Evolutionary conservation across 1,140 invertebrate species (phyloP).

Genomic region (Araneus ventricosus): DNA sequence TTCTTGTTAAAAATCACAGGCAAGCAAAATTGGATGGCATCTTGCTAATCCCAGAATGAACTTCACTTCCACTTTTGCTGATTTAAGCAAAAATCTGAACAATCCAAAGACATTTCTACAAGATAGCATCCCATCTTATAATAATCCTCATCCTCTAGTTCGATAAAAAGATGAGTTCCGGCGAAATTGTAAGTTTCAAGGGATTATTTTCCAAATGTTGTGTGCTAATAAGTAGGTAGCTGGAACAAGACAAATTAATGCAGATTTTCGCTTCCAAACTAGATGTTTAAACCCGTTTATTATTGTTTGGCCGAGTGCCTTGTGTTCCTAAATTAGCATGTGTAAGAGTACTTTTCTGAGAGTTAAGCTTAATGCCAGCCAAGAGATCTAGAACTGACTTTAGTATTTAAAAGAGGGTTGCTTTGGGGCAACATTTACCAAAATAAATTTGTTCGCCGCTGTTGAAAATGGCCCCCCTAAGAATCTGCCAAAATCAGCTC

Average conservation of each 20-base stretch:
- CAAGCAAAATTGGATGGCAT: too few species aligned
- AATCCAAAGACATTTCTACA: too few species aligned
- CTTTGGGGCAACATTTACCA: background rate
- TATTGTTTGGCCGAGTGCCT: slow-evolving; percentile 6
- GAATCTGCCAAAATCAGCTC: background rate
- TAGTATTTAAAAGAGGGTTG: background rate
- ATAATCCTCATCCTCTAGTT: background rate
- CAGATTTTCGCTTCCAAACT: slow-evolving; percentile 7
- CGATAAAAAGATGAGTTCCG: background rate
- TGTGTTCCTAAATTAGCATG: slow-evolving; percentile 16
- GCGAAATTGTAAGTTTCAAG: background rate
- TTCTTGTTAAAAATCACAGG: too few species aligned
- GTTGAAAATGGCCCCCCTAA: background rate
- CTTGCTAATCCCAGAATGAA: too few species aligned
- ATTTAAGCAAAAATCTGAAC: too few species aligned
- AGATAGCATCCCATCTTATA: too few species aligned
- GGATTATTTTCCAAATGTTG: background rate
- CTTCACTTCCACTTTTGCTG: too few species aligned
- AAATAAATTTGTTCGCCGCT: background rate
- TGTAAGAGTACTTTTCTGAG: background rate
- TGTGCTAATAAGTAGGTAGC: background rate
- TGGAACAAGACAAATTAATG: slow-evolving; percentile 1
- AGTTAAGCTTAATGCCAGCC: background rate
- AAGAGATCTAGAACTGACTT: background rate
- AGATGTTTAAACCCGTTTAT: background rate